Evolutionary conservation across 2,113 vertebrate genomes (phyloP), one percentile per base, ranked within the genome.

Genomic region (Nothobranchius furzeri): DNA sequence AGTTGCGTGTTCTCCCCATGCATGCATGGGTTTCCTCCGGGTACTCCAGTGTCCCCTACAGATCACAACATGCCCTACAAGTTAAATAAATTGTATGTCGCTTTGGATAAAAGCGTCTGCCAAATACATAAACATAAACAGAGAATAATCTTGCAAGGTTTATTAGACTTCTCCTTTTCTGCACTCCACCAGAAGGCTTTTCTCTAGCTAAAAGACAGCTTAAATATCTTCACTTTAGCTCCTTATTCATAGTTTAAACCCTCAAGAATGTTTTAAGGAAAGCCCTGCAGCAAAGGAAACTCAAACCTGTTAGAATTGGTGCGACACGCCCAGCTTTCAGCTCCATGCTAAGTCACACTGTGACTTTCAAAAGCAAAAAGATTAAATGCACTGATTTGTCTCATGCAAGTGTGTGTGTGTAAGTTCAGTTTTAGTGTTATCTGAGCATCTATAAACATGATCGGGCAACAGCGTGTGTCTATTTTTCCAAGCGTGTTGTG

Each of bases 301-400:
- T 49, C 50, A 45, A 47, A 62, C 54, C 25, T 46, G 62, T 68
- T 49, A 25, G 20, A 68, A 73, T 56, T 63, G 61, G 55, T 46
- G 64, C 62, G 83, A 79, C 64, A 64, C 66, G 57, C 61, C 75
- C 64, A 60, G 30, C 68, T 20, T 72, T 20, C 60, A 14, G 64
- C 20, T 5, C 36, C 10, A 37, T 46, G 15, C 46, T 48, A 4
- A 51, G 35, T 68, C 60, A 69, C 0, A 30, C 35, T 52, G 55
- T 78, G 64, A 64, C 51, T 9, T 30, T 48, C 20, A 9, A 55
- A 60, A 6, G 52, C 30, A 17, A 42, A 20, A 46, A 24, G 36
- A 30, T 4, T 15, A 2, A 11, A 52, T 30, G 12, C 50, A 9
- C 40, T 72, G 43, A 35, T 64, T 49, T 6, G 11, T 4, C 14